Evolutionary conservation across 2,113 vertebrate species (phyloP).

Genomic region (Alouatta palliata): DNA sequence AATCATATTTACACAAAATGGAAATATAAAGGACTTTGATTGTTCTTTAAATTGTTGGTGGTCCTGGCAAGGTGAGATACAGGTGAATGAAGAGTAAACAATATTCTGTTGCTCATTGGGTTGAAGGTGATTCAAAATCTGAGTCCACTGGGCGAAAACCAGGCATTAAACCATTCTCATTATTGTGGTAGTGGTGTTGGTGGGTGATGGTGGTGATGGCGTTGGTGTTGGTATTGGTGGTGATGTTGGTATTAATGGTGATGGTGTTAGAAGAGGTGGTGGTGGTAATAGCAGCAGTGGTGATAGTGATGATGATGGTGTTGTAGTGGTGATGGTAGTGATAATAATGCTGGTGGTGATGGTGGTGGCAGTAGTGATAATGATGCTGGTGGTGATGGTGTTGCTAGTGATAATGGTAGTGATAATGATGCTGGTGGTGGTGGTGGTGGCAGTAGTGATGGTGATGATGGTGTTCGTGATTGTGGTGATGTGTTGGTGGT

Average conservation of each 20-base stretch:
- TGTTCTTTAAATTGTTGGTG: not conserved
- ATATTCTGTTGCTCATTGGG: not conserved
- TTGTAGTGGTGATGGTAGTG: not conserved
- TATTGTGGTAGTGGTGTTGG: not conserved
- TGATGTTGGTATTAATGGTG: too few species aligned
- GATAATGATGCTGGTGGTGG: not conserved
- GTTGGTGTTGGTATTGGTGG: too few species aligned
- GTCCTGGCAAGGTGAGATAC: not conserved
- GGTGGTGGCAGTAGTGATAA: accelerated
- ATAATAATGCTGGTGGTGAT: not conserved
- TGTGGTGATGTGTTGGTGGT: not conserved
- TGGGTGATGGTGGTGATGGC: too few species aligned
- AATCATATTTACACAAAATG: not conserved
- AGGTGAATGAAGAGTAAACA: not conserved
- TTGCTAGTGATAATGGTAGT: accelerated
- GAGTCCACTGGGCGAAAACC: accelerated
- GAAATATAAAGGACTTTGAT: not conserved
- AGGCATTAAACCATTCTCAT: accelerated
- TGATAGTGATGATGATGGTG: too few species aligned
- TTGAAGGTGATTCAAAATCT: not conserved
- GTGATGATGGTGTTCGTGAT: too few species aligned
- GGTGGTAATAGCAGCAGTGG: too few species aligned
- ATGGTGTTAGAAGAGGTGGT: too few species aligned
- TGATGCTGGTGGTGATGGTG: not conserved
- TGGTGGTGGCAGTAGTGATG: not conserved